Conservation (phyloP, 2,113 vertebrate species). For the Cyphomyrus discorhynchus region DNA sequence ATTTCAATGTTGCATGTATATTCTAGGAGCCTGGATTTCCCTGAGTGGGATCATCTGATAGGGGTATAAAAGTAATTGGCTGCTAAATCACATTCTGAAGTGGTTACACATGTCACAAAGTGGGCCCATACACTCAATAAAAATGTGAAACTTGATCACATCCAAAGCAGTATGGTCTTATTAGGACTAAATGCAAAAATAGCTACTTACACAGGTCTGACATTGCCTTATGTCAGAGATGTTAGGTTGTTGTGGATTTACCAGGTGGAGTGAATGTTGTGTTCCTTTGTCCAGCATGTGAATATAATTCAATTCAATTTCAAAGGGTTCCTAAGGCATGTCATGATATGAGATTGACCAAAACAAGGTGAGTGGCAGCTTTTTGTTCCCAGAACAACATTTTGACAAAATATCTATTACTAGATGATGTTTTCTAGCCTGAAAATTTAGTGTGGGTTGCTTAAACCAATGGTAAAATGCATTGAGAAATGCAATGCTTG, state of each 20-base stretch:
- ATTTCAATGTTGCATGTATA: neutral
- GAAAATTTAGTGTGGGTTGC: neutral
- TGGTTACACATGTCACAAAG: conserved; percentile 22
- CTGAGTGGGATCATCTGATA: neutral
- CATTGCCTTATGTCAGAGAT: conserved; percentile 33
- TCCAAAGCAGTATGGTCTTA: conserved; percentile 32
- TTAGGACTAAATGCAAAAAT: conserved; percentile 31
- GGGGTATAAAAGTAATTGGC: neutral
- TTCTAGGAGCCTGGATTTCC: neutral
- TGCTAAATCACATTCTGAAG: conserved; percentile 22
- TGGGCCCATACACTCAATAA: conserved; percentile 30
- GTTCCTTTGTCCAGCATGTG: neutral
- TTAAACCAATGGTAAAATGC: neutral
- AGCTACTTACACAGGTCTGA: conserved; percentile 36
- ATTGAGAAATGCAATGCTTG: neutral
- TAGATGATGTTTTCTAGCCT: neutral
- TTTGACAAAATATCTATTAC: neutral
- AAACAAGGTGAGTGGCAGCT: neutral
- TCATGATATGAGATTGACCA: neutral
- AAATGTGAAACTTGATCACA: conserved; percentile 16
- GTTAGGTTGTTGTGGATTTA: neutral
- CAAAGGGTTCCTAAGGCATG: neutral
- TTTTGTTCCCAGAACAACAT: neutral
- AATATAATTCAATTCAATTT: neutral
- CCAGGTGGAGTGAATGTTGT: neutral